Conservation (phyloP, 2,888 invertebrate species). For the Hemistola chrysoprasaria region DNA sequence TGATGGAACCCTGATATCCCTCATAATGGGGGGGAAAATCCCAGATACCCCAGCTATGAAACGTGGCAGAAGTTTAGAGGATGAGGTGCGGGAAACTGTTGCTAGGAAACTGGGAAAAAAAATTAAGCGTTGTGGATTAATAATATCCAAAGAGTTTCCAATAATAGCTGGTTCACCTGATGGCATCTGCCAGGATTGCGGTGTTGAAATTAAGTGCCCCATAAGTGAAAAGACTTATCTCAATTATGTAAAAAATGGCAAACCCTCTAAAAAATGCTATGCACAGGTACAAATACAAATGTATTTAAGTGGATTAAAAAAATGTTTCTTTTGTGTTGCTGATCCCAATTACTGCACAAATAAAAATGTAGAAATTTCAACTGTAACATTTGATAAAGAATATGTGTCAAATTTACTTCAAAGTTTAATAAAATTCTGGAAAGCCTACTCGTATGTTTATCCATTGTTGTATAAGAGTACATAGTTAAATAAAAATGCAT, state of each 20-base stretch:
- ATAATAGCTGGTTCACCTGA: no score
- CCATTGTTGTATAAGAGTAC: not conserved
- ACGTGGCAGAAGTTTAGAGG: no score
- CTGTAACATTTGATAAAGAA: not conserved
- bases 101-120: no score
- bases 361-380: not conserved
- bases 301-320: not conserved
- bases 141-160: no score
- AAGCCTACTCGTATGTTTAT: not conserved
- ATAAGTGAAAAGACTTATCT: not conserved
- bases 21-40: not conserved
- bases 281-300: not conserved
- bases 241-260: not conserved
- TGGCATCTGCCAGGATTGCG: not conserved
- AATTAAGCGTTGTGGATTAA: no score
- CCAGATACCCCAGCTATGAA: not conserved
- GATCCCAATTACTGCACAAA: not conserved
- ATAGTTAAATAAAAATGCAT: no score
- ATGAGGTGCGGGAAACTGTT: no score
- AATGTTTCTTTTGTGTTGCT: not conserved
- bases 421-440: not conserved
- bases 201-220: constrained; percentile 4
- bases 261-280: not conserved
- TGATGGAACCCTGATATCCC: no score
- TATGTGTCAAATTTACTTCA: not conserved